Conservation (phyloP, 2,888 invertebrate genomes). For the Himalopsyche japonica region DNA sequence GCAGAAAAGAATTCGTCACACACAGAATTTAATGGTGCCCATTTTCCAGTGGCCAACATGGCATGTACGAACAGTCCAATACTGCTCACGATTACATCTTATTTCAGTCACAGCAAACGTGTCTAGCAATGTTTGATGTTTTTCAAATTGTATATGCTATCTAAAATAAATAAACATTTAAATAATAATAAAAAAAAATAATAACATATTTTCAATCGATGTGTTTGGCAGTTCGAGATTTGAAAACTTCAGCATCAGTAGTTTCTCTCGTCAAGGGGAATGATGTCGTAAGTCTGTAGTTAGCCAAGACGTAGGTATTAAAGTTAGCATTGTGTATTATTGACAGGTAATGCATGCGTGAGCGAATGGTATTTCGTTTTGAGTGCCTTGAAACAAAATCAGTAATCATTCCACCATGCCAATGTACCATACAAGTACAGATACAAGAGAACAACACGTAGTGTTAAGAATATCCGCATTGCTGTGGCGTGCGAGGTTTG, state of each 20-base stretch:
- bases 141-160: no score
- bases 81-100: no score
- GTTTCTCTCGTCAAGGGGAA: neutral
- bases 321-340: neutral
- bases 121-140: no score
- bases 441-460: neutral
- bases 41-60: no score
- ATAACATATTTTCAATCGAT: no score
- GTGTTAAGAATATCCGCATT: neutral
- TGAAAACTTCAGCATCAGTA: neutral
- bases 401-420: neutral
- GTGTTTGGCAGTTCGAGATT: no score
- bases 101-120: no score
- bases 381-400: neutral
- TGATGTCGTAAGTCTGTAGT: neutral
- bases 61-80: no score
- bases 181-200: no score
- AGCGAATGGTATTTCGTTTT: neutral
- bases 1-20: no score
- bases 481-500: neutral
- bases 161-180: no score
- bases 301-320: neutral
- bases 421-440: neutral
- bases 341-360: neutral
- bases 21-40: no score